Evolutionary conservation across 2,888 invertebrate genomes (phyloP).

Genomic region (Drosophila pegasa): DNA sequence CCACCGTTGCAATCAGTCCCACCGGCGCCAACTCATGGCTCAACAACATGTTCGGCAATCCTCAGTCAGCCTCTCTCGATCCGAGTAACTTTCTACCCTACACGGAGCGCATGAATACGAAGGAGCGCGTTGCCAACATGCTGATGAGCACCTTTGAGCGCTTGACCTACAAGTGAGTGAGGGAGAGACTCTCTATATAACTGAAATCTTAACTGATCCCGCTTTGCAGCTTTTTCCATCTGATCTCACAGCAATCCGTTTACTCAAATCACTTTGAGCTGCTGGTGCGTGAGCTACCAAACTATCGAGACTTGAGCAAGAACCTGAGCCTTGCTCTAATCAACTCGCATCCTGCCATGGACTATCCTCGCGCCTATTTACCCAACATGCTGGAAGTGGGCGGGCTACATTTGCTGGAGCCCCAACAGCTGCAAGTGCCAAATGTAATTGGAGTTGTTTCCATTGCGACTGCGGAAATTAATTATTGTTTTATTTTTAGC

Average conservation of each 20-base stretch:
- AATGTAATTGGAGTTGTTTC: slow-evolving; percentile 56
- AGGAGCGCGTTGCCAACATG: slow-evolving; percentile 84
- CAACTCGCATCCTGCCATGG: slow-evolving; percentile 83
- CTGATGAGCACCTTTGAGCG: slow-evolving; percentile 83
- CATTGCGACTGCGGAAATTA: neutral
- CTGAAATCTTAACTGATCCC: neutral
- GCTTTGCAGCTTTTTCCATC: slow-evolving; percentile 81
- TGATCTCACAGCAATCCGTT: slow-evolving; percentile 83
- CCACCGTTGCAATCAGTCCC: slow-evolving; percentile 84
- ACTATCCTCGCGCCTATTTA: slow-evolving; percentile 83
- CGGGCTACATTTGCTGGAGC: slow-evolving; percentile 76
- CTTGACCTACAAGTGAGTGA: slow-evolving; percentile 81
- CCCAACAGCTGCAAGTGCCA: slow-evolving; percentile 60
- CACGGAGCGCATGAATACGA: slow-evolving; percentile 85
- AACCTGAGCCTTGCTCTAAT: slow-evolving; percentile 83
- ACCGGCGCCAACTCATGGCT: slow-evolving; percentile 85
- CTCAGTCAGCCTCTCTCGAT: slow-evolving; percentile 85
- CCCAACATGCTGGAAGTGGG: slow-evolving; percentile 84
- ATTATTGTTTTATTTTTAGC: slow-evolving; percentile 48
- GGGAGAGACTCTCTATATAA: neutral
- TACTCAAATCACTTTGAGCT: slow-evolving; percentile 82
- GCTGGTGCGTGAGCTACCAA: slow-evolving; percentile 79
- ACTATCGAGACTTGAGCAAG: slow-evolving; percentile 82
- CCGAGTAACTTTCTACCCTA: slow-evolving; percentile 85
- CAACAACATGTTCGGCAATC: slow-evolving; percentile 85